These are phyloP conservation scores for Lampris incognitus DNA, from an alignment of 2,113 vertebrate genomes.

Conservation along the genomic window DNA sequence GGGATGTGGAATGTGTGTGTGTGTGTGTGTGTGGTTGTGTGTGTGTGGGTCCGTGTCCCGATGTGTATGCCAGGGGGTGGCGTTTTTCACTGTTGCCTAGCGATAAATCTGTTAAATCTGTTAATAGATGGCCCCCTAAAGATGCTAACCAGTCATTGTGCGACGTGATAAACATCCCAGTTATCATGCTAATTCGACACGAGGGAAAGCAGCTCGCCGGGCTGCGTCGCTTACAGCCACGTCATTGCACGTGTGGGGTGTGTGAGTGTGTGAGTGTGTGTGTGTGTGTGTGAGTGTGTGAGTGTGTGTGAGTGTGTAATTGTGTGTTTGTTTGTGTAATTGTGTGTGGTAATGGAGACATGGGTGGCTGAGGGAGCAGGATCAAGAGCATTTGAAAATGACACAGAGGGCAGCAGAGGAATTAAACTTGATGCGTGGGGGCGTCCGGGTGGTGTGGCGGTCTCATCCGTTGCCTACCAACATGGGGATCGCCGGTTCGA, in stretches of 20 bases:
- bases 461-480: too few species aligned
- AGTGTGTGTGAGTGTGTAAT: background rate
- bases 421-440: background rate
- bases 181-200: slow-evolving; percentile 65
- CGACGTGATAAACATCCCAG: slow-evolving; percentile 51
- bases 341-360: background rate
- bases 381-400: background rate
- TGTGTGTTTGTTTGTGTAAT: background rate
- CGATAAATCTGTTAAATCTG: slow-evolving; percentile 67
- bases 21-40: slow-evolving; percentile 23
- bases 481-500: too few species aligned
- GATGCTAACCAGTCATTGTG: slow-evolving; percentile 68
- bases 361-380: too few species aligned
- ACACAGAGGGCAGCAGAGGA: background rate
- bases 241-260: background rate
- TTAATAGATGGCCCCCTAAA: slow-evolving; percentile 62
- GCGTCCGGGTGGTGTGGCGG: too few species aligned
- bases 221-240: slow-evolving; percentile 7
- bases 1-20: background rate
- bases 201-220: slow-evolving; percentile 19
- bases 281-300: background rate
- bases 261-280: background rate
- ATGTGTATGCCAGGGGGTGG: slow-evolving; percentile 2
- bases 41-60: slow-evolving; percentile 17
- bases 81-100: slow-evolving; percentile 59